These are phyloP conservation scores for Caerostris darwini DNA, from an alignment of 1,140 invertebrate species.

Conservation along the genomic window DNA sequence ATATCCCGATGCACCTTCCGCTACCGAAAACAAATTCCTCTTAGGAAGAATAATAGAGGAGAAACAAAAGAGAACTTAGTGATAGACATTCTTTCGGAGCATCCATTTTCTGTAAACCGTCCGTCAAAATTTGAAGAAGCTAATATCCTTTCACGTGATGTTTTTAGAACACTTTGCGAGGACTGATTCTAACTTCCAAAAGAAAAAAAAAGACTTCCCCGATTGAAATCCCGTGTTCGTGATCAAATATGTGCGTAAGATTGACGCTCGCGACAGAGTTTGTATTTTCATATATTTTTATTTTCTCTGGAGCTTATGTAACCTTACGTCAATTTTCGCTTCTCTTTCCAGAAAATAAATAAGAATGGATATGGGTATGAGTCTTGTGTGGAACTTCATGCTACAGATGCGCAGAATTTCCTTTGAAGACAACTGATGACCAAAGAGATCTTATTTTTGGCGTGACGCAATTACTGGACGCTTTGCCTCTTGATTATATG, in stretches of 20 bases:
- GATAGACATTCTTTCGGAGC: slow-evolving; percentile 42
- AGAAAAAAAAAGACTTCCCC: background rate
- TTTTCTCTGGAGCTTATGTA: slow-evolving; percentile 40
- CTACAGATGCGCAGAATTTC: background rate
- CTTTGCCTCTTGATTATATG: background rate
- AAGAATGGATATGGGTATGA: slow-evolving; percentile 42
- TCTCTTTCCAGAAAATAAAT: slow-evolving; percentile 35
- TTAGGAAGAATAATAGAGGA: slow-evolving; percentile 25
- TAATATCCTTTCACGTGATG: slow-evolving; percentile 67
- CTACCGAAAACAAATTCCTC: background rate
- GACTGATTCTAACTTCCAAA: slow-evolving; percentile 21
- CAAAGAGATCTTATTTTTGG: background rate
- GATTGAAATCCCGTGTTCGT: slow-evolving; percentile 70
- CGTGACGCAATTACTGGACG: slow-evolving; percentile 11
- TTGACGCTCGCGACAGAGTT: slow-evolving; percentile 53
- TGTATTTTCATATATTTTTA: slow-evolving; percentile 60
- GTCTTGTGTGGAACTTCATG: background rate
- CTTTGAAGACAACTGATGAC: slow-evolving; percentile 17
- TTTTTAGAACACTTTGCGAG: slow-evolving; percentile 60
- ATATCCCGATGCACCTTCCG: background rate
- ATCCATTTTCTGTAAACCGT: slow-evolving; percentile 45
- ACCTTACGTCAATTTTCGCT: slow-evolving; percentile 40
- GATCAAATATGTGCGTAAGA: slow-evolving; percentile 65
- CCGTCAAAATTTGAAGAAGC: slow-evolving; percentile 67
- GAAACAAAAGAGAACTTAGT: slow-evolving; percentile 11